Evolutionary conservation across 2,797 vertebrate genomes (phyloP), one percentile per base, ranked within the genome.

Genomic region (Ibycter americanus): DNA sequence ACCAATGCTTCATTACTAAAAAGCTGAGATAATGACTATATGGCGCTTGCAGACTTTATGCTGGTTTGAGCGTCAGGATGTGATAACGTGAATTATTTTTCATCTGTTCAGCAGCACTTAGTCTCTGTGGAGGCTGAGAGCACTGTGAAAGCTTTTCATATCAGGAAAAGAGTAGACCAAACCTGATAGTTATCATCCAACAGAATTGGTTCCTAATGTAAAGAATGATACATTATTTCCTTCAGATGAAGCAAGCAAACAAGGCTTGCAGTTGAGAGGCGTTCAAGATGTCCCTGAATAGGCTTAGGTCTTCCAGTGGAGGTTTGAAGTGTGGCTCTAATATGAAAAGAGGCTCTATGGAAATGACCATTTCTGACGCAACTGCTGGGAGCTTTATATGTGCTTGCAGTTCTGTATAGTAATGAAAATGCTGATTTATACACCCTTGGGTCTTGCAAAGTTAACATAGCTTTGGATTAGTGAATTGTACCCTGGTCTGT

Each of bases 61-160:
- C 70, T 94, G 83, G 38, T 90, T 93, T 82, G 70, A 90, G 73
- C 40, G 47, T 81, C 62, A 42, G 83, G 77, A 76, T 90, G 17
- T 19, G 73, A 93, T 95, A 84, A 73, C 4, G 0, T 94, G 95
- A 95, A 61, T 95, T 97, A 63, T 92, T 97, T 97, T 97, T 95
- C 96, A 87, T 89, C 46, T 87, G 70, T 93, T 96, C 94, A 96
- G 95, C 94, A 96, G 56, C 71, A 83, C 80, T 91, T 72, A 74
- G 90, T 42, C 93, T 94, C 87, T 8, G 0, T 73, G 58, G 47
- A 87, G 70, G 77, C 94, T 92, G 70, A 79, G 47, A 87, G 83
- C 88, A 26, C 25, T 83, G 31, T 78, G 62, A 95, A 92, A 96
- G 94, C 68, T 94, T 93, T 93, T 80, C 40, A 7, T 79, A 55